phyloP scores from a whole-genome alignment of 2,797 vertebrate species.

The Hydrolagus colliei region DNA sequence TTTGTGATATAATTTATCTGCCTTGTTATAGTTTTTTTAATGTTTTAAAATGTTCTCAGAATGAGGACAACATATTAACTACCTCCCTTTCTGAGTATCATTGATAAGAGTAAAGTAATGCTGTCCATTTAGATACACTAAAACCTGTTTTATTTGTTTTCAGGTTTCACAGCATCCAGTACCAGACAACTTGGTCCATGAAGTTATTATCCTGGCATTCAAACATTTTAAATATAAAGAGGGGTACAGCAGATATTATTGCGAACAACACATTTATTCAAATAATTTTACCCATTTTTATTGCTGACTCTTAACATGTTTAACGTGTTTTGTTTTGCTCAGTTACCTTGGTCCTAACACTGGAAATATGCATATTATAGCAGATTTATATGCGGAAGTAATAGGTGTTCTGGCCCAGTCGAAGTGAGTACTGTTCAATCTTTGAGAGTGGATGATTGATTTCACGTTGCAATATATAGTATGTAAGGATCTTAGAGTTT shows the following conservation, averaged over 20 bases:
- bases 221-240: slow-evolving; percentile 99
- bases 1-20: no score
- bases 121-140: neutral
- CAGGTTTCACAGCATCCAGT: slow-evolving; percentile 98
- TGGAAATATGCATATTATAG: slow-evolving; percentile 97
- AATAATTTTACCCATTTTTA: slow-evolving; percentile 7
- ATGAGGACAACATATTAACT: no score
- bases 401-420: slow-evolving; percentile 92
- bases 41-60: no score
- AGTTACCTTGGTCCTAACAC: slow-evolving; percentile 98
- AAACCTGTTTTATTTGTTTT: slow-evolving; percentile 42
- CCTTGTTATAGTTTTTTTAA: no score
- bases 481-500: neutral
- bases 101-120: neutral
- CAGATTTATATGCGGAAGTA: slow-evolving; percentile 94
- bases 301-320: slow-evolving; percentile 5
- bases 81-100: neutral
- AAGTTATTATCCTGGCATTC: slow-evolving; percentile 93
- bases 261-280: slow-evolving; percentile 1
- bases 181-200: slow-evolving; percentile 90
- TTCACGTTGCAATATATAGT: neutral
- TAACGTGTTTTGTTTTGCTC: neutral
- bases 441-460: neutral
- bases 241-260: slow-evolving; percentile 65
- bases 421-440: slow-evolving; percentile 66